Base-by-base conservation (phyloP, 2,888 invertebrate genomes). In the Tenthredo livida region DNA sequence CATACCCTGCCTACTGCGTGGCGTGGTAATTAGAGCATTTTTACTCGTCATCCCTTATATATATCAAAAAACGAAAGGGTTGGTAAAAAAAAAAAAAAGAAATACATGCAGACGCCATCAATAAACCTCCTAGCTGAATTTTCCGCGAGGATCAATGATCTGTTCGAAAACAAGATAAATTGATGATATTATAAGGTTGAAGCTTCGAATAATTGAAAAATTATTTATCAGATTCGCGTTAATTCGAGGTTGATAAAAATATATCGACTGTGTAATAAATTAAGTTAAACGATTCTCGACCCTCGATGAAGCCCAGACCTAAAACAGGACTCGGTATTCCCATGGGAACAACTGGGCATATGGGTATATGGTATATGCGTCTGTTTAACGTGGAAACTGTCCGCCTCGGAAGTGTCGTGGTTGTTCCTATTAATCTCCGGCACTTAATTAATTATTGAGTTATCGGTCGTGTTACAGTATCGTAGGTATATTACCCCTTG, bases 391-490 rank as follows among this genome's bases (percentile, higher is more conserved):
- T n/a, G 58, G 21, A 40, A 61, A 58, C 40, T 21, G 77, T 80
- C 80, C 77, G 0, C 40, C 58, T 80, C 80, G 61, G 61, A 61
- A 61, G 61, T 61, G 80, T 67, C 43, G 40, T 29, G 65, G 65
- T 83, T 85, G 87, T 86, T 86, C 87, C 86, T 89, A 90, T 90
- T 91, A 91, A 91, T 91, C 90, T 90, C 29, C 89, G 85, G 87
- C 86, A 89, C 88, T 90, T 91, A 90, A 91, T 91, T 91, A 91
- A 91, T 91, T 91, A 90, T 91, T 90, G 91, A 90, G 90, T 91
- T 91, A 91, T 91, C 91, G 88, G 88, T 88, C 87, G 88, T 88
- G 65, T 43, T 17, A 47, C 47, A 29, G 9, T 40, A 43, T 37
- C 29, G 67, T 70, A 29, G 70, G 43, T 70, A 89, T 88, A 89